phyloP scores from a whole-genome alignment of 2,888 invertebrate genomes.

The Drosophila cognata region DNA sequence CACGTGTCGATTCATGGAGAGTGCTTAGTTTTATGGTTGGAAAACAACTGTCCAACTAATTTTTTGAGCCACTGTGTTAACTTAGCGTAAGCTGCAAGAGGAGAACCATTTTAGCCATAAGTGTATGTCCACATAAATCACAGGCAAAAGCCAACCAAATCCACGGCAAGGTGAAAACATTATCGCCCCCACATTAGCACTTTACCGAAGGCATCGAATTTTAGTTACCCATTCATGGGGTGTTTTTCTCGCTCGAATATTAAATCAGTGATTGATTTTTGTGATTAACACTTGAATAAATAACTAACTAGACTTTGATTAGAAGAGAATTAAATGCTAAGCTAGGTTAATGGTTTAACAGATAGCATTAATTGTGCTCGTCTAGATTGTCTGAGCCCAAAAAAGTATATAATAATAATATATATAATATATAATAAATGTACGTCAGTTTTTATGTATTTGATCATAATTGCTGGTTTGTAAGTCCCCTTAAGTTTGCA shows the following conservation, averaged over 20 bases:
- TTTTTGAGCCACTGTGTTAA: constrained; percentile 30
- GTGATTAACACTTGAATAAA: not conserved
- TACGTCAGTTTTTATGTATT: too few relatives aligned
- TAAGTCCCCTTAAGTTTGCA: not conserved
- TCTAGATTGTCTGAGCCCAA: not conserved
- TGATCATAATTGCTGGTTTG: too few relatives aligned
- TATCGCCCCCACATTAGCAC: not conserved
- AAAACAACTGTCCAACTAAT: constrained; percentile 23
- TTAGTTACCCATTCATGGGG: constrained; percentile 4
- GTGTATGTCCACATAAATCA: constrained; percentile 2
- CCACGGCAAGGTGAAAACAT: not conserved
- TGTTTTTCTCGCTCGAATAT: not conserved
- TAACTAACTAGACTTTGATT: not conserved
- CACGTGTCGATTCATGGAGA: constrained; percentile 23
- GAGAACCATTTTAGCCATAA: constrained; percentile 56
- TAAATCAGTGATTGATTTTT: not conserved
- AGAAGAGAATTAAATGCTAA: not conserved
- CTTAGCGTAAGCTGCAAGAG: constrained; percentile 59
- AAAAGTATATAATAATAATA: too few relatives aligned
- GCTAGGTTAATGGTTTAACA: not conserved
- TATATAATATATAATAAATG: too few relatives aligned
- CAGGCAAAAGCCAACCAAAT: not conserved
- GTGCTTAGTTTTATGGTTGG: constrained; percentile 8
- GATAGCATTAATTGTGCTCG: too few relatives aligned
- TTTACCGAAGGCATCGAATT: not conserved